Percentiles rank a stretch among this genome's conserved stretches.
phyloP scores from a whole-genome alignment of 2,797 vertebrate genomes.

The Megaceryle alcyon region DNA sequence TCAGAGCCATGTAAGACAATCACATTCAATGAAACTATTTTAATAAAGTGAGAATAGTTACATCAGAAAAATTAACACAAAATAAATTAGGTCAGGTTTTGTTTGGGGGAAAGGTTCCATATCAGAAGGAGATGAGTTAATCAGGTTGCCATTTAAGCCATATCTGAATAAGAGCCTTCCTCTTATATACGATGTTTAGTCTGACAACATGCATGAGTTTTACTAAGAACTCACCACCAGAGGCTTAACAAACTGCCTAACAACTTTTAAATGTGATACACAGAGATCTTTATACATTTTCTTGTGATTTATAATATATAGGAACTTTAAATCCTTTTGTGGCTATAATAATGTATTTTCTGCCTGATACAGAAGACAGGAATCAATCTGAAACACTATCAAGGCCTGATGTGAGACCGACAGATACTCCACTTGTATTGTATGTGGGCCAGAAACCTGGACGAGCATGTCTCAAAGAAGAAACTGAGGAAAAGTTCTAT shows the following conservation, averaged over 20 bases:
- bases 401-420: neutral
- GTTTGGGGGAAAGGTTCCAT: neutral
- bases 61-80: neutral
- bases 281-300: neutral
- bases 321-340: neutral
- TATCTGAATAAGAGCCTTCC: neutral
- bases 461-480: neutral
- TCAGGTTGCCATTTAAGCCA: neutral
- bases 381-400: neutral
- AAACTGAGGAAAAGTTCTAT: neutral
- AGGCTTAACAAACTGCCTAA: neutral
- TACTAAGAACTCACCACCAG: neutral
- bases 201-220: neutral
- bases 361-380: neutral
- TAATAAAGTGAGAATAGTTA: neutral
- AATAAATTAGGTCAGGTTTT: neutral
- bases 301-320: neutral
- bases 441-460: neutral
- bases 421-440: neutral
- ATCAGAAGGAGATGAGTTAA: neutral
- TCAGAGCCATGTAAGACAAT: neutral
- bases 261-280: neutral
- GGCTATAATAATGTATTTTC: neutral
- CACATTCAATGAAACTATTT: neutral
- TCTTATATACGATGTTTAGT: neutral